Base-by-base conservation (phyloP, 2,888 invertebrate species). In the Agrochola circellaris region DNA sequence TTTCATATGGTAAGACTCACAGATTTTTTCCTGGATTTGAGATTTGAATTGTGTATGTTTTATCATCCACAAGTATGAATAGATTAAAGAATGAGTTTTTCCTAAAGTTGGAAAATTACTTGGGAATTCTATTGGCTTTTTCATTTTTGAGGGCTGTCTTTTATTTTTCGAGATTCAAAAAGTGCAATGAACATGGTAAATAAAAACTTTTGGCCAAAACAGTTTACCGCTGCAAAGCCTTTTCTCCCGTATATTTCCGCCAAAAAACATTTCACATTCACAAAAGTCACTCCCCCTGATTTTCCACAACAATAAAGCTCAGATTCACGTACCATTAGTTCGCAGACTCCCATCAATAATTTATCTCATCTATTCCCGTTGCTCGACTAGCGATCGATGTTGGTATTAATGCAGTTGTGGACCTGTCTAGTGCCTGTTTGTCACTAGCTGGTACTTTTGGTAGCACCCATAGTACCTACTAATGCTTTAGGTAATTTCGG, bases 351-450 rank as follows among this genome's bases (percentile, higher is more conserved):
- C 67, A 79, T 90, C 79, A 87, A 90, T 90, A 84, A 89, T 88
- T 84, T 85, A 91, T 76, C 30, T 58, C 72, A 73, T 86, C 88
- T 90, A 90, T 91, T 88, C 81, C 58, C 64, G 76, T 76, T 73
- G 65, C 38, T 51, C 62, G 42, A 62, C 81, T 34, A 51, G 2
- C 75, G 73, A 75, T 87, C 83, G 77, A 88, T 81, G 51, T 73
- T 65, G 20, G 54, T 30, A 60, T 62, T 73, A 73, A 67, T 78
- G 73, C 82, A 82, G 26, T 66, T 77, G 42, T 13, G 23, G 26
- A 76, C 51, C 61, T 67, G 83, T 72, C 65, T 81, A 20, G 45
- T 77, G 60, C 7, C 69, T 26, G 60, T 23, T 80, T 60, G 72
- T 66, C 60, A 80, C 45, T 84, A 45, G 38, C 11, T 54, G 17